Conservation (phyloP, 2,113 vertebrate species). For the Petroica traversi region DNA sequence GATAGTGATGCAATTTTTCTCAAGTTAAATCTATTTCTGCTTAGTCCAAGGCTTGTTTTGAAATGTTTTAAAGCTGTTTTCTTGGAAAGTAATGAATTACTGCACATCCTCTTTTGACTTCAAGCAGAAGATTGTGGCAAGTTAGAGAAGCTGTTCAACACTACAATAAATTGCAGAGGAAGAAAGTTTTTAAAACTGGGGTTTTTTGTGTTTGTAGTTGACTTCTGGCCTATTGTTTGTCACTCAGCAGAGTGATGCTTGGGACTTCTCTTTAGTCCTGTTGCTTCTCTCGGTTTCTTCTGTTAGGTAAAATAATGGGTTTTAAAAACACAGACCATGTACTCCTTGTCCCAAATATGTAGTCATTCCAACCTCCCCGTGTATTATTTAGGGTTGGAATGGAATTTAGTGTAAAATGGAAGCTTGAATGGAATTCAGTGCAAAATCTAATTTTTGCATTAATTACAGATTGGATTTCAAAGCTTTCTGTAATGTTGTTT, state of each 20-base stretch:
- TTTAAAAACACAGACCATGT: background rate
- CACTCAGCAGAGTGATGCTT: background rate
- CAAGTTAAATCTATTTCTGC: background rate
- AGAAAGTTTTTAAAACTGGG: background rate
- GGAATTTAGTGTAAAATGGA: background rate
- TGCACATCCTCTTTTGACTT: background rate
- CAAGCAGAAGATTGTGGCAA: background rate
- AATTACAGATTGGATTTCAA: background rate
- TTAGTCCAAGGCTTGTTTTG: background rate
- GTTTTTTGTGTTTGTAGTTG: background rate
- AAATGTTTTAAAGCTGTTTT: background rate
- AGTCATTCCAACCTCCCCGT: background rate
- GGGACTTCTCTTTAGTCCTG: background rate
- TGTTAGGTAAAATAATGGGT: background rate
- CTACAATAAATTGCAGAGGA: background rate
- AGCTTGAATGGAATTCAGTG: background rate
- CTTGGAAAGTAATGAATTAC: background rate
- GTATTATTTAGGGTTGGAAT: background rate
- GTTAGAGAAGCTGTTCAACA: background rate
- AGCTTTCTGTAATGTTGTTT: background rate
- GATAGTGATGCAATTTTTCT: background rate
- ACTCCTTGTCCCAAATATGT: background rate
- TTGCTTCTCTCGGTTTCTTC: background rate
- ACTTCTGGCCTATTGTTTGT: background rate
- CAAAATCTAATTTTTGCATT: background rate